Evolutionary conservation across 2,797 vertebrate genomes (phyloP).

Genomic region (Erethizon dorsatum): DNA sequence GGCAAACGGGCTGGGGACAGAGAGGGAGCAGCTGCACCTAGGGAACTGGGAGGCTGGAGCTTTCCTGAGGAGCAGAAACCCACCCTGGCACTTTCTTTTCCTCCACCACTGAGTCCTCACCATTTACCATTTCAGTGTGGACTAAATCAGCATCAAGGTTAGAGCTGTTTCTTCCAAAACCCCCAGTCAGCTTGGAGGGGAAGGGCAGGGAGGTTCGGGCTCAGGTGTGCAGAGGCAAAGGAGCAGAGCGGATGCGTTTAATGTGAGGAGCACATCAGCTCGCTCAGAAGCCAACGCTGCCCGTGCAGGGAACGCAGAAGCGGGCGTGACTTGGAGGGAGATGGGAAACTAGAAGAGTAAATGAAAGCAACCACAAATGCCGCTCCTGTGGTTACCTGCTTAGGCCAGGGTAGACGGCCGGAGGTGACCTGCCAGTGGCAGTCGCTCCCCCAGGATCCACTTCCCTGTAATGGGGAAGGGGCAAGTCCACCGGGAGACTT

Average conservation of each 20-base stretch:
- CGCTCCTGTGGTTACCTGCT: background rate
- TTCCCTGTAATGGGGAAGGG: background rate
- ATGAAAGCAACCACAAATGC: background rate
- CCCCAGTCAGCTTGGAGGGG: background rate
- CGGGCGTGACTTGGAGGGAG: background rate
- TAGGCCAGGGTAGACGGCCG: background rate
- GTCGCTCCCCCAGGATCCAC: background rate
- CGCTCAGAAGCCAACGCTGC: background rate
- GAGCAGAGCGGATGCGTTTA: accelerated
- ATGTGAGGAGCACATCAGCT: background rate
- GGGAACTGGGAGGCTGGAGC: accelerated
- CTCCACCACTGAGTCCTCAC: background rate
- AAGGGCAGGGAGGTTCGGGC: accelerated
- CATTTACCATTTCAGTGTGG: background rate
- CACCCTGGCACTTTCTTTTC: background rate
- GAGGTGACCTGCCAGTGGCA: background rate
- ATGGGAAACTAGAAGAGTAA: background rate
- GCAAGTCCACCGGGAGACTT: background rate
- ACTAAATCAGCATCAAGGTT: background rate
- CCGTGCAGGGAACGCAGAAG: background rate
- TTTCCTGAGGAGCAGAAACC: background rate
- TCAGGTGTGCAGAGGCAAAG: accelerated
- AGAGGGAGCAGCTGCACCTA: accelerated
- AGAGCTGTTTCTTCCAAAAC: background rate
- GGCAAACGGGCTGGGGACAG: background rate